Conservation (phyloP, 2,888 invertebrate genomes). For the Agonopterix arenella region DNA sequence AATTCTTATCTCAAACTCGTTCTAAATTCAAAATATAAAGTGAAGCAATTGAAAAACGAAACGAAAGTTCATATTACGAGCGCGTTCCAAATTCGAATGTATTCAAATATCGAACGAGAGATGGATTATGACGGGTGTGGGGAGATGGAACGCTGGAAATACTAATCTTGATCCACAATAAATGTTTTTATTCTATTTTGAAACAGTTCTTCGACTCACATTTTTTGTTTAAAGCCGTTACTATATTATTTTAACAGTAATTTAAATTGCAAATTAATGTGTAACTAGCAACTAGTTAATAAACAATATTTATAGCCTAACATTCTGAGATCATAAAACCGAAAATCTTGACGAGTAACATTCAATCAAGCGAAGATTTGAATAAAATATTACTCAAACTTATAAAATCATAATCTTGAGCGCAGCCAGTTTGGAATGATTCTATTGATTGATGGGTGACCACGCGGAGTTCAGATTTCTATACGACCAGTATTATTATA, state of each 20-base stretch:
- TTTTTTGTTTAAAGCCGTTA: constrained; percentile 6
- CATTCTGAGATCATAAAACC: constrained; percentile 34
- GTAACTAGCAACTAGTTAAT: constrained; percentile 3
- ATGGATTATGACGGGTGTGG: constrained; percentile 60
- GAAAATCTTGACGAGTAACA: constrained; percentile 41
- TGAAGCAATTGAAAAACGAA: constrained; percentile 75
- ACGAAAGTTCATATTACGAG: constrained; percentile 66
- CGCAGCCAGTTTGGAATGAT: constrained; percentile 61
- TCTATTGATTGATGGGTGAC: constrained; percentile 76
- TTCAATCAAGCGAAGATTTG: constrained; percentile 70
- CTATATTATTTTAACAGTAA: constrained; percentile 23
- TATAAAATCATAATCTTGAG: constrained; percentile 68
- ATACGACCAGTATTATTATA: constrained; percentile 30
- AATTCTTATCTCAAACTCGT: constrained; percentile 57
- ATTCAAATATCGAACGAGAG: constrained; percentile 72
- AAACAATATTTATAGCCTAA: constrained; percentile 6
- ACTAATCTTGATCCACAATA: constrained; percentile 40
- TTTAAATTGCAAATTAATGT: constrained; percentile 44
- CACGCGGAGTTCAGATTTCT: constrained; percentile 51
- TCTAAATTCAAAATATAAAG: constrained; percentile 71
- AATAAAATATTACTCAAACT: constrained; percentile 72
- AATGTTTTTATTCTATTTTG: constrained; percentile 29
- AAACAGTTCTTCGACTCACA: not conserved
- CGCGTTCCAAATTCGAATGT: constrained; percentile 70
- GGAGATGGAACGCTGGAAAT: constrained; percentile 46